Conservation (phyloP, 2,113 vertebrate species). For the Caretta caretta region DNA sequence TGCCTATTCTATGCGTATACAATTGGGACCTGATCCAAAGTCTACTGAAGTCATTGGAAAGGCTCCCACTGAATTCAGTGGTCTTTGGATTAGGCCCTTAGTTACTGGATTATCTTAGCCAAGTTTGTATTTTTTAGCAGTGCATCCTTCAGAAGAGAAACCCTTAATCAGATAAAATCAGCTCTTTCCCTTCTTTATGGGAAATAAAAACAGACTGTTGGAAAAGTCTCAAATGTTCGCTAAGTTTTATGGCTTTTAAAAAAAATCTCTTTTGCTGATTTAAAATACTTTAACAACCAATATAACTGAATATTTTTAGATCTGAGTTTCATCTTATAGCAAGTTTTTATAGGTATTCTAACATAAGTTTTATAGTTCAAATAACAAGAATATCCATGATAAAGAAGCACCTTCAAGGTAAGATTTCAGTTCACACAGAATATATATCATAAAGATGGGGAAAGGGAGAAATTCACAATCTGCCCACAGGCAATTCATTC, state of each 20-base stretch:
- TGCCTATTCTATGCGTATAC: not conserved
- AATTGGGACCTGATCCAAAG: not conserved
- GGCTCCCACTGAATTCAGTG: accelerated
- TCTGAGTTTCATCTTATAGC: not conserved
- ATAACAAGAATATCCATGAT: not conserved
- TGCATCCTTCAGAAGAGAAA: not conserved
- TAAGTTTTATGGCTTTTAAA: not conserved
- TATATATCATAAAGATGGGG: not conserved
- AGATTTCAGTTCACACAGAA: not conserved
- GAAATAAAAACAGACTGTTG: not conserved
- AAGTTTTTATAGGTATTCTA: not conserved
- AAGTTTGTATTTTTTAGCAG: not conserved
- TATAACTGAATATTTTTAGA: not conserved
- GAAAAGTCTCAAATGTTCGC: not conserved
- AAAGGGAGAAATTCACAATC: not conserved
- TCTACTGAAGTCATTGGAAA: not conserved
- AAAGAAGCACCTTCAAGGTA: not conserved
- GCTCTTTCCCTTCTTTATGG: not conserved
- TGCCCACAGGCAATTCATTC: not conserved
- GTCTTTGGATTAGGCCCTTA: not conserved
- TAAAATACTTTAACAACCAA: not conserved
- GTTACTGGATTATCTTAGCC: accelerated
- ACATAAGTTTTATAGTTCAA: not conserved
- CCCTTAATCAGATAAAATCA: not conserved
- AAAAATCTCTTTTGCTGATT: not conserved